These are phyloP conservation scores for Leptinotarsa juncta DNA, from an alignment of 2,888 invertebrate genomes.

Conservation along the genomic window DNA sequence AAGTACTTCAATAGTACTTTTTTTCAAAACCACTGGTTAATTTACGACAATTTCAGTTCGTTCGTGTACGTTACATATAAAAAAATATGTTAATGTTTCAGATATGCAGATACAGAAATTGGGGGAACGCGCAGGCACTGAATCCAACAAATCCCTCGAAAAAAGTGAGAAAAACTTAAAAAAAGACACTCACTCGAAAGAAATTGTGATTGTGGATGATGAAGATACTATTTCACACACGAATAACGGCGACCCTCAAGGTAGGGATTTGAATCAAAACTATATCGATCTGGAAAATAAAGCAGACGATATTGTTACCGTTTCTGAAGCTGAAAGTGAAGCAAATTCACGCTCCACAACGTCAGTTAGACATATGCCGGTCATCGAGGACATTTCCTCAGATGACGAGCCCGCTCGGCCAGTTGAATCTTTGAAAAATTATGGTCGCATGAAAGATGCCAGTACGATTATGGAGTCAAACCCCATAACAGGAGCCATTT, in stretches of 20 bases:
- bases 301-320: not conserved
- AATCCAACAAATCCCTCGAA: not conserved
- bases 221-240: not conserved
- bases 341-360: not conserved
- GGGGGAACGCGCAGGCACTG: not conserved
- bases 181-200: not conserved
- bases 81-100: not conserved
- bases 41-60: not conserved
- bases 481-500: not conserved
- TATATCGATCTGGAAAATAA: constrained; percentile 11
- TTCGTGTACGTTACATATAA: not conserved
- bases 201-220: constrained; percentile 5
- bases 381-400: constrained; percentile 36
- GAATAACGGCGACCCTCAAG: not conserved
- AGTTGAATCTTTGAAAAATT: constrained; percentile 8
- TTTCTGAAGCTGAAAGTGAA: not conserved
- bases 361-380: constrained; percentile 1
- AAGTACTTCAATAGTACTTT: no score
- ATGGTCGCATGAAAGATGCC: not conserved
- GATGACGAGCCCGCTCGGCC: constrained; percentile 30
- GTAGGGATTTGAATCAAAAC: constrained; percentile 8
- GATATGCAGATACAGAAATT: constrained; percentile 15
- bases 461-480: not conserved
- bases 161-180: constrained; percentile 4
- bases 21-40: not conserved